Conservation (phyloP, 1,140 invertebrate genomes). For the Brachionus rotundiformis region DNA sequence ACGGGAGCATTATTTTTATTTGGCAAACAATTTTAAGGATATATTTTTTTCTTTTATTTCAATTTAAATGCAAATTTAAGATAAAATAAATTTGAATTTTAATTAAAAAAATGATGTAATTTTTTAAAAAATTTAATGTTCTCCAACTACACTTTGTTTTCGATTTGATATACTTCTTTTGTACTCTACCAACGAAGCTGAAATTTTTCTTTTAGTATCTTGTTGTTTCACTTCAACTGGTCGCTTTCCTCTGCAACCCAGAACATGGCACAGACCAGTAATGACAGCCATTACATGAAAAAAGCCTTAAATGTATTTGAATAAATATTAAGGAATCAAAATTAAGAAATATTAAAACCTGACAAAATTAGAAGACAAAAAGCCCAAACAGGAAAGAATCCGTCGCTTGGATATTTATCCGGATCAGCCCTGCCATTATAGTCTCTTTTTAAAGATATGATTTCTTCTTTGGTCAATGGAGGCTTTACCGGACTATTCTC, state of each 20-base stretch:
- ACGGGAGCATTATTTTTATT: conserved; percentile 20
- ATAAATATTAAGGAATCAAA: too few relatives aligned
- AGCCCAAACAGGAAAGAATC: conserved; percentile 21
- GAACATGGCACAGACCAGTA: conserved; percentile 6
- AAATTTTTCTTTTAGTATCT: not conserved
- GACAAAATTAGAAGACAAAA: not conserved
- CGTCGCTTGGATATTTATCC: conserved; percentile 30
- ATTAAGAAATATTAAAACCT: too few relatives aligned
- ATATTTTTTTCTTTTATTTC: conserved; percentile 15
- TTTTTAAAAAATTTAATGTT: conserved; percentile 16
- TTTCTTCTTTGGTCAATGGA: not conserved
- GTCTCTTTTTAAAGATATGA: conserved; percentile 5
- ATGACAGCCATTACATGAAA: conserved; percentile 10
- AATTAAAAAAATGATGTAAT: conserved; percentile 40
- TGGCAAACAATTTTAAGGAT: conserved; percentile 42
- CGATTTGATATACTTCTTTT: not conserved
- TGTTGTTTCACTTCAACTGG: not conserved
- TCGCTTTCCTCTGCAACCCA: conserved; percentile 24
- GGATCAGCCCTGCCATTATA: not conserved
- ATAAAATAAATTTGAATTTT: conserved; percentile 15
- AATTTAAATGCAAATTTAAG: conserved; percentile 51
- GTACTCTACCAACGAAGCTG: conserved; percentile 1
- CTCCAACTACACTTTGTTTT: conserved; percentile 1
- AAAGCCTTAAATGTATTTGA: conserved; percentile 9
- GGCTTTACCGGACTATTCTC: conserved; percentile 5